Base-by-base conservation (phyloP, 2,113 vertebrate genomes). In the Neomonachus schauinslandi region DNA sequence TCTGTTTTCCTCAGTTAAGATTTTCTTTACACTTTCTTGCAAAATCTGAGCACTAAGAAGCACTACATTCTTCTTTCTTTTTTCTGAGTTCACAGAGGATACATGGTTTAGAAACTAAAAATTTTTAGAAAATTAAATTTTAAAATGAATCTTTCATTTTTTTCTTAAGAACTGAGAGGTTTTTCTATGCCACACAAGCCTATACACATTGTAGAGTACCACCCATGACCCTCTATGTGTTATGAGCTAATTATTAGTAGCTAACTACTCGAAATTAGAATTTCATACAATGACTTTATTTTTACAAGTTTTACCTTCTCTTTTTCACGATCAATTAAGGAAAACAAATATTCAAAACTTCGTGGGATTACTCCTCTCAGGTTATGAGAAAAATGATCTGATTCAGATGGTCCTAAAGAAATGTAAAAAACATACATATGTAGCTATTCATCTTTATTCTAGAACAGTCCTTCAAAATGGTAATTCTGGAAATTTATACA, bases 271-370 rank as follows among this genome's bases (percentile, higher is more conserved):
- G 79, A 94, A 98, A 89, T 14, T 18, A 88, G 61, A 33, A 88
- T 24, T 83, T 91, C 71, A 91, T 5, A 24, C 28, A 80, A 83
- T 5, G 16, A 9, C 28, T 96, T 94, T 71, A 69, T 61, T 90
- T 69, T 87, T 19, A 2, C 77, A n/a, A 93, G 36, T 67, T 0
- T 97, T 98, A 99, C 99, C 99, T 98, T 99, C 98, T 99, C 99
- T 98, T 99, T 99, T 98, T 99, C 99, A 98, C 99, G 99, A 96
- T 99, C 99, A 74, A 99, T 99, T 96, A 99, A 99, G 97, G 99
- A 99, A 99, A 99, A 99, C 24, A 99, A 98, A 95, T 99, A 99
- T 97, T 99, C 99, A 98, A 99, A 99, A 98, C 99, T 99, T 93
- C 99, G 99, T 98, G 99, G 99, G 97, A 99, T 99, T 65, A 99